Conservation (phyloP, 1,140 invertebrate genomes). For the Drosophila mauritiana region DNA sequence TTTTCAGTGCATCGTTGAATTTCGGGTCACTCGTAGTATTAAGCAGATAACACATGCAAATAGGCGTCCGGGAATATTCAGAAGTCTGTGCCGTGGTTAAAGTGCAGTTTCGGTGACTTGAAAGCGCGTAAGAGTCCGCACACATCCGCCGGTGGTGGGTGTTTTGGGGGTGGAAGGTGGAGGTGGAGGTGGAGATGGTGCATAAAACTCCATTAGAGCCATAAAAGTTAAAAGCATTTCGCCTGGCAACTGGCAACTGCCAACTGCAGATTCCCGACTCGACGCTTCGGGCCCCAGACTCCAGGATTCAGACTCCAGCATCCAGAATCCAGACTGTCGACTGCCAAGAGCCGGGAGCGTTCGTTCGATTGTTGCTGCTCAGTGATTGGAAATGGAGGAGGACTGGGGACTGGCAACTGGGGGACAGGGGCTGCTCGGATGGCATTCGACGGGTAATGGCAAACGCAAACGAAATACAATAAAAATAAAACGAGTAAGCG, state of each 20-base stretch:
- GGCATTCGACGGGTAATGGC: constrained; percentile 33
- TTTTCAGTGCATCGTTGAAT: constrained; percentile 20
- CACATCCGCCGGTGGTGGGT: constrained; percentile 5
- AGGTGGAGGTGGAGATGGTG: constrained; percentile 4
- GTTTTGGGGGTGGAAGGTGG: no score
- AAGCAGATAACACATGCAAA: constrained; percentile 42
- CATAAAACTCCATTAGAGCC: constrained; percentile 58
- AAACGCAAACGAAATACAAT: constrained; percentile 52
- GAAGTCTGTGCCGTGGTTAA: constrained; percentile 20
- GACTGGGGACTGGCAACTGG: not conserved
- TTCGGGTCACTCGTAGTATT: constrained; percentile 20
- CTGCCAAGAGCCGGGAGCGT: constrained; percentile 43
- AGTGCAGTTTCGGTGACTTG: constrained; percentile 39
- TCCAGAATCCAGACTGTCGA: constrained; percentile 29
- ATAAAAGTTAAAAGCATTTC: constrained; percentile 64
- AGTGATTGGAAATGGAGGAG: constrained; percentile 45
- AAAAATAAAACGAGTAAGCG: constrained; percentile 56
- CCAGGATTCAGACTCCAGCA: not conserved
- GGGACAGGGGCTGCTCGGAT: not conserved
- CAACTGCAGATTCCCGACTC: constrained; percentile 26
- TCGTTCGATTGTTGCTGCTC: constrained; percentile 58
- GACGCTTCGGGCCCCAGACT: constrained; percentile 4
- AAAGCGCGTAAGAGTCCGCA: constrained; percentile 22
- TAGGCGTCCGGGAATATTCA: constrained; percentile 9
- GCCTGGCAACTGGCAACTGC: constrained; percentile 28